These are phyloP conservation scores for Aotus griseimembra DNA, from an alignment of 2,797 vertebrate genomes.

Conservation along the genomic window DNA sequence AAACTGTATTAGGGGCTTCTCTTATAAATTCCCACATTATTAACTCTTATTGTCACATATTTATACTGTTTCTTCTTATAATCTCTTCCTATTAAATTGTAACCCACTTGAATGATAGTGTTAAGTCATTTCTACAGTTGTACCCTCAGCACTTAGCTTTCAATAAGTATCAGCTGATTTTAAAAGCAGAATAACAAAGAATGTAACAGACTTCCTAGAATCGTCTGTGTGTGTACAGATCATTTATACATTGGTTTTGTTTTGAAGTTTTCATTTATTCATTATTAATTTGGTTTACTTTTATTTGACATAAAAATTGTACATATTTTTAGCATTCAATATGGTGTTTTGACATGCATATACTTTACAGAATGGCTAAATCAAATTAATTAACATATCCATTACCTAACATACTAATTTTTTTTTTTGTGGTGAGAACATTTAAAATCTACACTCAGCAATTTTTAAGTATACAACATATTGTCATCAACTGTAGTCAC, in stretches of 20 bases:
- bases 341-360: background rate
- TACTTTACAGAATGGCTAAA: background rate
- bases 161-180: background rate
- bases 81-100: background rate
- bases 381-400: background rate
- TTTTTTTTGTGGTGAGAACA: background rate
- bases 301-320: background rate
- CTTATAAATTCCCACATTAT: background rate
- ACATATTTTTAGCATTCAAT: background rate
- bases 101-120: background rate
- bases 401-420: background rate
- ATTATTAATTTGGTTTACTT: background rate
- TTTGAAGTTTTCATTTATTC: background rate
- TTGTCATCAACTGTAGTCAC: background rate
- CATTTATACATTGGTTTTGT: background rate
- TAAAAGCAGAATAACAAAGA: background rate
- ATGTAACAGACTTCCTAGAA: background rate
- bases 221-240: background rate
- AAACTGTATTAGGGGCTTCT: background rate
- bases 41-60: background rate
- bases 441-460: background rate
- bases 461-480: background rate
- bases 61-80: background rate
- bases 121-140: background rate
- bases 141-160: background rate